phyloP scores from a whole-genome alignment of 2,888 invertebrate genomes.

The Habroteleia sp. region DNA sequence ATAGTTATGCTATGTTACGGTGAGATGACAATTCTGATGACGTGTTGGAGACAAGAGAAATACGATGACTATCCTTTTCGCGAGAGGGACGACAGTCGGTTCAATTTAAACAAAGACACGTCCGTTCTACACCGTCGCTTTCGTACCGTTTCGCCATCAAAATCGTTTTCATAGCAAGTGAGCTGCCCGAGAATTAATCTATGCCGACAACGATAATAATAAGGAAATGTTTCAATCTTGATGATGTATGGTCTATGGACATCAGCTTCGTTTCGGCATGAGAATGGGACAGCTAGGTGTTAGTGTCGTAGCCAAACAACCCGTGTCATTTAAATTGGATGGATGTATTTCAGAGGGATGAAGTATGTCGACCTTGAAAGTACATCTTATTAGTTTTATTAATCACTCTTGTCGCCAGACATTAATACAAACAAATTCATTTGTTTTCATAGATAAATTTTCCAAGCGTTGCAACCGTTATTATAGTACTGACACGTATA shows the following conservation, averaged over 20 bases:
- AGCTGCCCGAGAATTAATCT: slow-evolving; percentile 78
- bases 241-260: slow-evolving; percentile 75
- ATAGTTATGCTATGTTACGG: slow-evolving; percentile 36
- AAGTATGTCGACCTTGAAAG: slow-evolving; percentile 39
- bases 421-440: slow-evolving; percentile 9
- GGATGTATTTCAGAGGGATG: slow-evolving; percentile 42
- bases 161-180: slow-evolving; percentile 64
- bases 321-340: slow-evolving; percentile 60
- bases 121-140: slow-evolving; percentile 67
- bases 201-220: slow-evolving; percentile 80
- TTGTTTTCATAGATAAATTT: neutral
- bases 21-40: slow-evolving; percentile 51
- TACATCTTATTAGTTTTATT: slow-evolving; percentile 40
- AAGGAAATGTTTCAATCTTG: slow-evolving; percentile 81
- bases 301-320: slow-evolving; percentile 59
- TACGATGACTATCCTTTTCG: slow-evolving; percentile 62
- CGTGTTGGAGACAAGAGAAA: slow-evolving; percentile 59
- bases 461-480: too few relatives aligned
- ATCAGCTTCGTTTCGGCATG: slow-evolving; percentile 59
- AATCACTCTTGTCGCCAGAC: slow-evolving; percentile 11
- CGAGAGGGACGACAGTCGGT: slow-evolving; percentile 68
- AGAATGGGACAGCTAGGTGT: slow-evolving; percentile 51
- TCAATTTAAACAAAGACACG: slow-evolving; percentile 75
- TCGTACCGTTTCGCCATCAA: slow-evolving; percentile 71
- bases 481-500: too few relatives aligned